Evolutionary conservation across 2,113 vertebrate species (phyloP).

Genomic region (Mus pahari): DNA sequence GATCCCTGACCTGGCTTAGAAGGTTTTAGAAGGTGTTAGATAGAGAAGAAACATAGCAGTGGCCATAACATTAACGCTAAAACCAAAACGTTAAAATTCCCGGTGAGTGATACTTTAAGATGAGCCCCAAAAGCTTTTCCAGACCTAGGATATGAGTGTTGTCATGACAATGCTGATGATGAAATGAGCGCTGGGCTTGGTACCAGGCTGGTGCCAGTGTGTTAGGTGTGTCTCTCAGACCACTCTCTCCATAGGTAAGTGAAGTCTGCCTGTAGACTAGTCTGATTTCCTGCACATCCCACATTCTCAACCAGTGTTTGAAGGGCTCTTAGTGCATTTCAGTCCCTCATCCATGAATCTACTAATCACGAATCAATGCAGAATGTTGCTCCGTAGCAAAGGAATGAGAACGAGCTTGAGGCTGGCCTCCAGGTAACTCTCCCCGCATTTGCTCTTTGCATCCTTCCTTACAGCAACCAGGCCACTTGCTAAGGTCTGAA

Average conservation of each 20-base stretch:
- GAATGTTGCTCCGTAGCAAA: neutral
- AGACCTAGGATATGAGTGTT: neutral
- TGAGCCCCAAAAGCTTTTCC: neutral
- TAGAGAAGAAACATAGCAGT: neutral
- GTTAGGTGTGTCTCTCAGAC: neutral
- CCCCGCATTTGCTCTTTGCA: neutral
- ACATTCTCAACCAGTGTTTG: slow-evolving; percentile 1
- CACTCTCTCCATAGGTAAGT: neutral
- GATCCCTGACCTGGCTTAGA: neutral
- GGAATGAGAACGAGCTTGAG: neutral
- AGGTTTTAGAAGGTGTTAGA: neutral
- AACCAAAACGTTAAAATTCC: neutral
- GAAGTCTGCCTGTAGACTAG: neutral
- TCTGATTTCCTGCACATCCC: neutral
- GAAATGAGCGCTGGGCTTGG: neutral
- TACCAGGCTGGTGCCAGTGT: neutral
- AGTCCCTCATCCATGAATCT: neutral
- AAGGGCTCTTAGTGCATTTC: neutral
- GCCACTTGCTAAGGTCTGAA: neutral
- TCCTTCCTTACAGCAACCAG: neutral
- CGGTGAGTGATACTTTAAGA: neutral
- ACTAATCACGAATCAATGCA: neutral
- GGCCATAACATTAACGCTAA: neutral
- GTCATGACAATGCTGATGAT: neutral
- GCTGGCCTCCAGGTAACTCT: neutral